These are phyloP conservation scores for Osmoderma eremita DNA, from an alignment of 2,888 invertebrate genomes.

Conservation along the genomic window DNA sequence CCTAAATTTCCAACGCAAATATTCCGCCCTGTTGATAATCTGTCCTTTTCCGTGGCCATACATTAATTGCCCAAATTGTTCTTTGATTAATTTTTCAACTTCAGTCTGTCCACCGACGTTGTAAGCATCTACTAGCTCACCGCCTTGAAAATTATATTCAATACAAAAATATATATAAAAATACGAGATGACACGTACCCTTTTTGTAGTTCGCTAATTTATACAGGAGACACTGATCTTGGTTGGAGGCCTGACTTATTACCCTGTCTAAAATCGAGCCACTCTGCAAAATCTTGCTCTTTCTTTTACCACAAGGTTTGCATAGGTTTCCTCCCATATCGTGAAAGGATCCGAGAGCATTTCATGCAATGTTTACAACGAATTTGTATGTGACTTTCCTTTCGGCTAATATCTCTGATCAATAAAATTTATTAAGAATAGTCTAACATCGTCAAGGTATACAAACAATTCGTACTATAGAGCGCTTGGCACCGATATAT, in stretches of 20 bases:
- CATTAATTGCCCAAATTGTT: conserved; percentile 89
- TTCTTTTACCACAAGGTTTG: conserved; percentile 61
- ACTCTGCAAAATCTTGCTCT: conserved; percentile 65
- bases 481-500: conserved; percentile 23
- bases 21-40: conserved; percentile 87
- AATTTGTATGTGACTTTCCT: conserved; percentile 45
- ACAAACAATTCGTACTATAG: conserved; percentile 42
- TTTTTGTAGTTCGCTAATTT: conserved; percentile 91
- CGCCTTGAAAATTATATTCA: too few species aligned
- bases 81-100: conserved; percentile 84
- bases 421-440: conserved; percentile 24
- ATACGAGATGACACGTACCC: conserved; percentile 63
- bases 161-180: background rate
- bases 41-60: conserved; percentile 87
- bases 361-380: conserved; percentile 50
- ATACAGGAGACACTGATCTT: conserved; percentile 88
- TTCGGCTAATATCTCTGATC: conserved; percentile 12
- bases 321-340: conserved; percentile 65
- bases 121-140: conserved; percentile 88
- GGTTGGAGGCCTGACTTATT: conserved; percentile 86
- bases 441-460: conserved; percentile 45
- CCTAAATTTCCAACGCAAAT: conserved; percentile 89
- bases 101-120: conserved; percentile 84
- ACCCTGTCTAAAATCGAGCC: conserved; percentile 90
- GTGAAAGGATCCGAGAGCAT: conserved; percentile 53